These are phyloP conservation scores for Anarsia innoxiella DNA, from an alignment of 2,888 invertebrate species.

Conservation along the genomic window DNA sequence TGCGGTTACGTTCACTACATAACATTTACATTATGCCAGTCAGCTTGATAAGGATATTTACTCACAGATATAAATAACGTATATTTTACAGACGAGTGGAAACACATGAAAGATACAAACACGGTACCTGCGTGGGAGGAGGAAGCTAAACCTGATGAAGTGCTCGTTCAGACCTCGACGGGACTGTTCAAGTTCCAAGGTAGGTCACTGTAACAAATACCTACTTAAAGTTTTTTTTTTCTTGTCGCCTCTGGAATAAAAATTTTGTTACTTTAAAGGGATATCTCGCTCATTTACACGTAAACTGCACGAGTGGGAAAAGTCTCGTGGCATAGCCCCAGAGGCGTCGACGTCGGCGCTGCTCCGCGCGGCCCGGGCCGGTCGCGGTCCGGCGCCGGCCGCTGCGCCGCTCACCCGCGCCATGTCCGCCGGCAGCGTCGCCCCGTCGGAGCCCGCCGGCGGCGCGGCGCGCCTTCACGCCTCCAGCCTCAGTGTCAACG, in stretches of 20 bases:
- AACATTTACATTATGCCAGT: no score
- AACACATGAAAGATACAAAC: constrained; percentile 80
- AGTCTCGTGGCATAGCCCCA: constrained; percentile 89
- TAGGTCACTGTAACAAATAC: no score
- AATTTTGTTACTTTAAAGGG: constrained; percentile 36
- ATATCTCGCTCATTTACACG: constrained; percentile 93
- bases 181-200: constrained; percentile 90
- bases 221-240: neutral
- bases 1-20: no score
- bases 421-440: constrained; percentile 85
- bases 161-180: constrained; percentile 87
- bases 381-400: constrained; percentile 35
- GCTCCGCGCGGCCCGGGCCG: constrained; percentile 68
- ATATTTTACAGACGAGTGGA: constrained; percentile 82
- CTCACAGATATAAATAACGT: neutral
- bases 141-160: constrained; percentile 73
- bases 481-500: constrained; percentile 83
- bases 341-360: constrained; percentile 90
- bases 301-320: constrained; percentile 94
- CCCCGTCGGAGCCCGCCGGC: constrained; percentile 72
- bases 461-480: constrained; percentile 78
- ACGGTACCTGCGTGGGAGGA: constrained; percentile 70
- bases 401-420: constrained; percentile 77
- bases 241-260: no score
- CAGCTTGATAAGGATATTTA: no score